Conservation (phyloP, 2,113 vertebrate species). For the Orthonyx spaldingii region DNA sequence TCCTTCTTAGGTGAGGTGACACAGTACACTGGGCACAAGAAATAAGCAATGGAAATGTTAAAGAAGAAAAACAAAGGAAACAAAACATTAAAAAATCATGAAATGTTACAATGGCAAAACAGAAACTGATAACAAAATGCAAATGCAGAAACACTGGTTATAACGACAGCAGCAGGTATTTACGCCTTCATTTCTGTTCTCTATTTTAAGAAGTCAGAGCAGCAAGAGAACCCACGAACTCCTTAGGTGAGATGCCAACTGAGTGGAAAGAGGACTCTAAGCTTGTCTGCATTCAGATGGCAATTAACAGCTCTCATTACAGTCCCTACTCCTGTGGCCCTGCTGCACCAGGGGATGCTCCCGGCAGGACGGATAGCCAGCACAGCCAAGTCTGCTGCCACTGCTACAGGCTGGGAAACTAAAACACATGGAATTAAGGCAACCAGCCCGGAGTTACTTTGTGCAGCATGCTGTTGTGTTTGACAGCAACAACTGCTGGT, state of each 20-base stretch:
- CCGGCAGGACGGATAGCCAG: neutral
- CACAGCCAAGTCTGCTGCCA: neutral
- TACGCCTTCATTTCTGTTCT: neutral
- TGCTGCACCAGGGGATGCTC: neutral
- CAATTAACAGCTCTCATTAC: neutral
- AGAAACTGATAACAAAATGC: constrained; percentile 71
- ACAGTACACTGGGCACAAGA: constrained; percentile 92
- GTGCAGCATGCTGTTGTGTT: fast-evolving
- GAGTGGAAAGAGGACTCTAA: neutral
- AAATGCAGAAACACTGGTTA: constrained; percentile 68
- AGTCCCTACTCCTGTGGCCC: neutral
- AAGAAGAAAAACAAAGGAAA: constrained; percentile 70
- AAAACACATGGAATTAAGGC: neutral
- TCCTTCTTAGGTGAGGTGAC: constrained; percentile 94
- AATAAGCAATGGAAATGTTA: constrained; percentile 78
- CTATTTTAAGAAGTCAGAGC: neutral
- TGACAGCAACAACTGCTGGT: neutral
- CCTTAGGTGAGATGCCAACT: neutral
- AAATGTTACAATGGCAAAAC: constrained; percentile 76
- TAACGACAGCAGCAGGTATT: constrained; percentile 64
- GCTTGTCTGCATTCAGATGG: neutral
- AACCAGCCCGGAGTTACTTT: neutral
- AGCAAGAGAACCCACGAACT: neutral
- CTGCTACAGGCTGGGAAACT: neutral
- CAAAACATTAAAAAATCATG: constrained; percentile 74